Percentiles rank a stretch among this genome's conserved stretches.
phyloP scores from a whole-genome alignment of 2,113 vertebrate species.

The Gymnogyps californianus region DNA sequence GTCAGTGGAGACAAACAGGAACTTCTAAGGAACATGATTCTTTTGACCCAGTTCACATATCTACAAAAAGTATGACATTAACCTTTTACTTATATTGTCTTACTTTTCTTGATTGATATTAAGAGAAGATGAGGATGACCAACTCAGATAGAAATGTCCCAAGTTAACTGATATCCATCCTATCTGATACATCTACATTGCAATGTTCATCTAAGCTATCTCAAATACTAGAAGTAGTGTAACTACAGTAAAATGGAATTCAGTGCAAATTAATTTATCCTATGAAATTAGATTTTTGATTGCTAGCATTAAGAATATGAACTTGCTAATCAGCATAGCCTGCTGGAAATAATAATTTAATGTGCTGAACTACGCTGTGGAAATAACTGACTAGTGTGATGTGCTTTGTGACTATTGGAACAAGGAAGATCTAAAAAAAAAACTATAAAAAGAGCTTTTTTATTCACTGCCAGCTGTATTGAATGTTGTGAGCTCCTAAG shows the following conservation, averaged over 20 bases:
- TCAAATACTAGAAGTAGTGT: neutral
- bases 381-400: neutral
- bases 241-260: neutral
- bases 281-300: neutral
- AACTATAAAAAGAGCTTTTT: neutral
- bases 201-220: neutral
- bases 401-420: neutral
- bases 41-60: neutral
- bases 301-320: neutral
- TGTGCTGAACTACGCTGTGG: neutral
- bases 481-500: neutral
- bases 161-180: neutral
- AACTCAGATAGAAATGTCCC: neutral
- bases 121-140: neutral
- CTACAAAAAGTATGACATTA: neutral
- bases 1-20: neutral
- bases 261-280: neutral
- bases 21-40: neutral
- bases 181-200: neutral
- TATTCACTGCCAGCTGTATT: neutral
- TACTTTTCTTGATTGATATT: neutral
- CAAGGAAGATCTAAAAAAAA: neutral
- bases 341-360: neutral
- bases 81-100: neutral
- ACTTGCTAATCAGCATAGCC: neutral